A percentile compares a stretch with the other conserved stretches of the same genome.
Evolutionary conservation across 2,113 vertebrate genomes (phyloP).

Genomic region (Alethe diademata): DNA sequence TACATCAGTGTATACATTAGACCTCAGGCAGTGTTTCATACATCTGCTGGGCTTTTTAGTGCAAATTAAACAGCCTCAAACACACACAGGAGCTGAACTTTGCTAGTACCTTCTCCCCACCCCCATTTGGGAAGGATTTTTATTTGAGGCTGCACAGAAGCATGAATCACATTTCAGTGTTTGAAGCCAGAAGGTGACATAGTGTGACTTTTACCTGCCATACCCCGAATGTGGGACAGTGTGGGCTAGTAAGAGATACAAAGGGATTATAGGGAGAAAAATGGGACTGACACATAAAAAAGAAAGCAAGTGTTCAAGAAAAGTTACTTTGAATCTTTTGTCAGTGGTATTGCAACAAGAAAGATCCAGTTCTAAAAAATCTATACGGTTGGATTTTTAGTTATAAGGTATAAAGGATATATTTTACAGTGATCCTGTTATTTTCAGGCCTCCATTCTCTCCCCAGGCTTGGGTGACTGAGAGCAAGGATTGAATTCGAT

Average conservation of each 20-base stretch:
- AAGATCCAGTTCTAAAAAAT: slow-evolving; percentile 31
- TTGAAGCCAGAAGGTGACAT: slow-evolving; percentile 28
- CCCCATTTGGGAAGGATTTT: neutral
- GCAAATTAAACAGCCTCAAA: neutral
- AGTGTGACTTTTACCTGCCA: slow-evolving; percentile 26
- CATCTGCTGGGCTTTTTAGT: neutral
- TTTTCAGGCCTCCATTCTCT: slow-evolving; percentile 26
- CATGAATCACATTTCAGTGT: neutral
- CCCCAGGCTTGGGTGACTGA: neutral
- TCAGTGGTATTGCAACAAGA: neutral
- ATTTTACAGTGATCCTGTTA: slow-evolving; percentile 24
- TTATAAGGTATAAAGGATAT: slow-evolving; percentile 6
- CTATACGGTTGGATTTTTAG: slow-evolving; percentile 21
- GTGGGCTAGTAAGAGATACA: slow-evolving; percentile 20
- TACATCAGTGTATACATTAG: neutral
- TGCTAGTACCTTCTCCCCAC: neutral
- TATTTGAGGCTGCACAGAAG: neutral
- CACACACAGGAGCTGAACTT: slow-evolving; percentile 16
- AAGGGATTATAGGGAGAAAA: slow-evolving; percentile 14
- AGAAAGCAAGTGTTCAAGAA: slow-evolving; percentile 27
- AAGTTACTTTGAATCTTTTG: slow-evolving; percentile 62
- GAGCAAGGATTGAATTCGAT: slow-evolving; percentile 10
- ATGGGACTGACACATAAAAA: slow-evolving; percentile 1
- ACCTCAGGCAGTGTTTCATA: neutral
- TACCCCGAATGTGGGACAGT: slow-evolving; percentile 39